Base-by-base conservation (phyloP, 2,113 vertebrate species). In the Sinocyclocheilus anshuiensis region DNA sequence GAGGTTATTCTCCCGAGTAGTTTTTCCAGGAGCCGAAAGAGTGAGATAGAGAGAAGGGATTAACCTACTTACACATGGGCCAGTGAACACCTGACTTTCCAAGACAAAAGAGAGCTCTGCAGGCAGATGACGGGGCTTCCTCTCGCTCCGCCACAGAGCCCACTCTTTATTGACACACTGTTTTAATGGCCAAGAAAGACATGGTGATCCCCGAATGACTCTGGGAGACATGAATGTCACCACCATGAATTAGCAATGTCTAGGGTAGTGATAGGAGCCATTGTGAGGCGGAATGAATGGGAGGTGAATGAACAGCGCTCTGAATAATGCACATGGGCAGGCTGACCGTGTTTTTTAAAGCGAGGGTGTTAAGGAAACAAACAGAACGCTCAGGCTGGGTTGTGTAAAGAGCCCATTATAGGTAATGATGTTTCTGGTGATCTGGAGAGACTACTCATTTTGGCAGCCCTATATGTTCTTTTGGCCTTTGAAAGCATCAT, bases 31-130 rank as follows among this genome's bases (percentile, higher is more conserved):
- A 86, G 86, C n/a, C 63, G 42, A 61, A 20, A 63, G 42, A 10
- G 72, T 77, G 75, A 18, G 78, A 83, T 55, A 29, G 77, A 86
- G 83, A 85, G 83, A 84, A 69, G 57, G 85, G 86, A 90, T 91
- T 91, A 90, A 90, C 90, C 91, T 90, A 90, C 90, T 91, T 91
- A 79, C 69, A 85, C 74, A 84, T 72, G 65, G 87, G 67, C 85
- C 88, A 83, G 36, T 59, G 53, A 84, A 84, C 87, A 90, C 85
- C 91, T 90, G 89, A 89, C 86, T 76, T 84, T 82, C 77, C 74
- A 84, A 80, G 75, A 82, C 53, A 50, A 71, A 26, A 81, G 20
- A 71, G 50, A 81, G 45, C 82, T 36, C n/a, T 57, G 86, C 45
- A 48, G 76, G 48, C 22, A 22, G 85, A 78, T 83, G 83, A 59